Evolutionary conservation across 2,113 vertebrate genomes (phyloP).

Genomic region (Phycodurus eques): DNA sequence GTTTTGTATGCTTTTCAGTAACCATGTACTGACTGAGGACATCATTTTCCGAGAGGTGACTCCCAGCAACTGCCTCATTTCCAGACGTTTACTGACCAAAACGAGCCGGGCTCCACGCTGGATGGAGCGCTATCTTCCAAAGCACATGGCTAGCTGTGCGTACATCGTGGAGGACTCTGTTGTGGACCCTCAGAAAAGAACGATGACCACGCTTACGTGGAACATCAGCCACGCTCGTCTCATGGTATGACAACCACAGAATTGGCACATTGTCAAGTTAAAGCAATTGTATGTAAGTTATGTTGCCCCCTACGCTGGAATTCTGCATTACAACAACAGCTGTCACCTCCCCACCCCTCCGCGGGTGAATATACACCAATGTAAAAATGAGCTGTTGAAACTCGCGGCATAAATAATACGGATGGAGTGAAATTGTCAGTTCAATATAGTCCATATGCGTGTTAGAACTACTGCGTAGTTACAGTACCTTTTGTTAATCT

Average conservation of each 20-base stretch:
- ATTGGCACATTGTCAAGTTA: not conserved
- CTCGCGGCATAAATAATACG: too few species aligned
- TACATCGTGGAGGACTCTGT: constrained; percentile 96
- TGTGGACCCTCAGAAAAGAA: constrained; percentile 89
- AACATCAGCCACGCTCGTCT: constrained; percentile 92
- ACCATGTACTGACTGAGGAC: constrained; percentile 97
- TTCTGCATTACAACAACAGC: too few species aligned
- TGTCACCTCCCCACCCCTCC: too few species aligned
- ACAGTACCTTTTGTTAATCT: too few species aligned
- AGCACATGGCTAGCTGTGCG: constrained; percentile 87
- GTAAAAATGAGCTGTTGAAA: too few species aligned
- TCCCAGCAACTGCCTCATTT: constrained; percentile 88
- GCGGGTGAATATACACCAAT: too few species aligned
- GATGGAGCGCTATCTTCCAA: constrained; percentile 90
- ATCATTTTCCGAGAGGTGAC: constrained; percentile 94
- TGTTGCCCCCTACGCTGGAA: too few species aligned
- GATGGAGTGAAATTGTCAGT: too few species aligned
- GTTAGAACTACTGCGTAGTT: too few species aligned
- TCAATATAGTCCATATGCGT: too few species aligned
- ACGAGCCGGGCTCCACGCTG: constrained; percentile 90
- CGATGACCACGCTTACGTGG: constrained; percentile 94
- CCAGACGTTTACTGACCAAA: constrained; percentile 95
- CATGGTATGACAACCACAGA: constrained; percentile 77
- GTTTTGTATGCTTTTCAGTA: constrained; percentile 68
- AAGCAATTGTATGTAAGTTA: not conserved